Conservation (phyloP, 2,797 vertebrate genomes). For the Cryptoblepharus egeriae region DNA sequence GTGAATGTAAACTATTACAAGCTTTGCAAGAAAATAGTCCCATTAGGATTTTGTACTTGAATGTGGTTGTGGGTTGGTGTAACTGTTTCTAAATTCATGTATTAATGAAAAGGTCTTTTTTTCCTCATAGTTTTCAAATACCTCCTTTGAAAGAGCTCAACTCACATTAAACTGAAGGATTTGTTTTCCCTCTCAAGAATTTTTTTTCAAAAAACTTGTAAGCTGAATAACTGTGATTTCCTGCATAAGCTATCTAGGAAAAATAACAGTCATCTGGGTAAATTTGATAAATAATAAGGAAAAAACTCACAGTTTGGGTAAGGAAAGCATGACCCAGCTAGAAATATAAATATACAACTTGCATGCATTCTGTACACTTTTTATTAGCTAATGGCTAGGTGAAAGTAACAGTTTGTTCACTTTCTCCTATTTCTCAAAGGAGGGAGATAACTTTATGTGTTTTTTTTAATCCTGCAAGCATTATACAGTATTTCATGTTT, state of each 20-base stretch:
- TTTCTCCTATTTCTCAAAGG: slow-evolving; percentile 43
- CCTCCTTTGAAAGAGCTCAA: slow-evolving; percentile 71
- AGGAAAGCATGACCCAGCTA: slow-evolving; percentile 37
- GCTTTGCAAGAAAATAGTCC: slow-evolving; percentile 82
- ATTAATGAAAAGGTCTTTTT: slow-evolving; percentile 79
- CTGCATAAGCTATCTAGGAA: slow-evolving; percentile 51
- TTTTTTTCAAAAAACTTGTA: slow-evolving; percentile 35
- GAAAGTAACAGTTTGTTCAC: slow-evolving; percentile 9
- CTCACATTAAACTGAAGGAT: slow-evolving; percentile 64
- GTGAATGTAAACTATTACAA: slow-evolving; percentile 83
- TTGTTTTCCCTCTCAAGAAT: slow-evolving; percentile 34
- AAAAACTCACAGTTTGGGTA: slow-evolving; percentile 43
- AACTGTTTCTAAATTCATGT: slow-evolving; percentile 76
- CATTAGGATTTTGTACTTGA: slow-evolving; percentile 83
- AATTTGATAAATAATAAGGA: slow-evolving; percentile 44
- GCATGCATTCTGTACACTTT: background rate
- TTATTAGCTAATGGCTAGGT: slow-evolving; percentile 40
- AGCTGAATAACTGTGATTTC: slow-evolving; percentile 47
- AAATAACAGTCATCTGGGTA: slow-evolving; percentile 51
- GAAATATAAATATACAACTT: slow-evolving; percentile 46
- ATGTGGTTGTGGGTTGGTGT: slow-evolving; percentile 73
- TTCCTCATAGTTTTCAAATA: slow-evolving; percentile 69
- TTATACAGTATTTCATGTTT: slow-evolving; percentile 43
- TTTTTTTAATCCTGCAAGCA: slow-evolving; percentile 27
- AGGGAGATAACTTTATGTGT: slow-evolving; percentile 49